These are phyloP conservation scores for Grantiella picta DNA, from an alignment of 2,113 vertebrate species.

Conservation along the genomic window DNA sequence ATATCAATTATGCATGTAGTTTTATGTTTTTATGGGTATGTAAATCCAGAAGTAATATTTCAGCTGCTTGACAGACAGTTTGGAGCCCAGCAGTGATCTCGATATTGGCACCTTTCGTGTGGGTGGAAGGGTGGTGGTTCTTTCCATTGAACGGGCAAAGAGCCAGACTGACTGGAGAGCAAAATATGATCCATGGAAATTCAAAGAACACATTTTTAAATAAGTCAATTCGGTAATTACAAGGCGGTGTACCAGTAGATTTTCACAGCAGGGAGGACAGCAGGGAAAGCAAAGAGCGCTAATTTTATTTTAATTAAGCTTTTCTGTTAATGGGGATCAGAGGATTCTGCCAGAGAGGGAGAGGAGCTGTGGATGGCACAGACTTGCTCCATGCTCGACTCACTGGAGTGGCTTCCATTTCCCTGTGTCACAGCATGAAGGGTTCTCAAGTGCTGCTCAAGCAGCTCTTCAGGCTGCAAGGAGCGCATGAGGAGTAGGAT, in stretches of 20 bases:
- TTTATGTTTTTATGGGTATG: not conserved
- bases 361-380: not conserved
- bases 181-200: conserved; percentile 6
- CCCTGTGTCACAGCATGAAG: not conserved
- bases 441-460: conserved; percentile 33
- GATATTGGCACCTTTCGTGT: not conserved
- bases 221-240: conserved; percentile 40
- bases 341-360: not conserved
- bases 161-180: not conserved
- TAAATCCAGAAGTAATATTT: not conserved
- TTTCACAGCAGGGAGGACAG: conserved; percentile 35
- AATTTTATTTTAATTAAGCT: conserved; percentile 55
- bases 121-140: not conserved
- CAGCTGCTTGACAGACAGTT: not conserved
- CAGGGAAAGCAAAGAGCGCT: not conserved
- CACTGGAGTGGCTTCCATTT: conserved; percentile 17
- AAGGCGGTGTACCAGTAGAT: not conserved
- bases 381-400: not conserved
- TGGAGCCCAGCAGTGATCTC: not conserved
- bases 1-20: not conserved
- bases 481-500: not conserved
- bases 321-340: conserved; percentile 22
- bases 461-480: not conserved
- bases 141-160: not conserved
- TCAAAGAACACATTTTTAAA: not conserved